Evolutionary conservation across 2,888 invertebrate genomes (phyloP).

Genomic region (Tuta absoluta): DNA sequence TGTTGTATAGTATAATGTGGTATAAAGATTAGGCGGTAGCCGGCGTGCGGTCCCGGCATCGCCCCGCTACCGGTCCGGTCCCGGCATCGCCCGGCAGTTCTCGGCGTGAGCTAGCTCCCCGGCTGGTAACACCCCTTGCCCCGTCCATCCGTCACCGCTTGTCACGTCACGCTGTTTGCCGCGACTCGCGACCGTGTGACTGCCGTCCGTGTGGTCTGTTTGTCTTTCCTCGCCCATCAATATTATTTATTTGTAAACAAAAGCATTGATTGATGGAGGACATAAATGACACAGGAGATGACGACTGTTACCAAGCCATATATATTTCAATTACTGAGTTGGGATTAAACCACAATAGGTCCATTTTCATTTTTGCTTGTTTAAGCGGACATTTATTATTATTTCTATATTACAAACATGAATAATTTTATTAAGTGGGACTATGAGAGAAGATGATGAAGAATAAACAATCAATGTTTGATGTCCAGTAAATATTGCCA

Average conservation of each 20-base stretch:
- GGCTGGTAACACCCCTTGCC: neutral
- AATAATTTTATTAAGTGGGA: too few relatives aligned
- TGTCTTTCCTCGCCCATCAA: constrained; percentile 37
- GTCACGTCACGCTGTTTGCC: constrained; percentile 34
- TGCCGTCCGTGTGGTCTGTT: constrained; percentile 44
- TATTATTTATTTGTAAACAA: constrained; percentile 63
- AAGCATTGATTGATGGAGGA: constrained; percentile 32
- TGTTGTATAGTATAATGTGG: too few relatives aligned
- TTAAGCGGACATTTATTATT: too few relatives aligned
- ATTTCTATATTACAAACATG: too few relatives aligned
- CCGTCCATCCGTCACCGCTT: constrained; percentile 26
- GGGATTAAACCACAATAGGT: neutral
- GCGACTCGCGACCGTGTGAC: constrained; percentile 42
- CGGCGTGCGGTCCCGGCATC: neutral
- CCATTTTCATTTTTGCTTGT: too few relatives aligned
- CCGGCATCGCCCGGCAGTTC: neutral
- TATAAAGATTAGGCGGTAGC: too few relatives aligned
- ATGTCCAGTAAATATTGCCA: neutral
- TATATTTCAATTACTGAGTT: neutral
- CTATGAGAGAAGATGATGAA: too few relatives aligned
- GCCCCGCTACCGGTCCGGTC: neutral
- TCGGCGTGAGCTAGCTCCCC: too few relatives aligned
- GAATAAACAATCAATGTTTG: too few relatives aligned
- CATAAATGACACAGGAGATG: neutral
- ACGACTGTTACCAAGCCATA: neutral